phyloP scores from a whole-genome alignment of 2,113 vertebrate species.

The Chlamydotis undulata region DNA sequence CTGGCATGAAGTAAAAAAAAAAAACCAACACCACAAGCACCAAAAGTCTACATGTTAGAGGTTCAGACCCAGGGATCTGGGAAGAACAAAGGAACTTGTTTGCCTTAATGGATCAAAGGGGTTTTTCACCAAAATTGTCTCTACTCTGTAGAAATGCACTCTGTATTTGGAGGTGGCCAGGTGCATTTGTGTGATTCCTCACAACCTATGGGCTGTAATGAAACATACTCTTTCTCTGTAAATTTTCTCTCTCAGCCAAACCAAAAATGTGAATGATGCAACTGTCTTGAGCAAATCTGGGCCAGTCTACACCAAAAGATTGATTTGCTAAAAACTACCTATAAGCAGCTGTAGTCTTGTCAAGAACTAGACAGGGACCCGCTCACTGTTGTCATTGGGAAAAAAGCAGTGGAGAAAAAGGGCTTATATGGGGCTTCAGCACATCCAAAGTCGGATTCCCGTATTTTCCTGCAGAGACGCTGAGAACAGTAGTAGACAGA shows the following conservation, averaged over 20 bases:
- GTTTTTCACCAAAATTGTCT: neutral
- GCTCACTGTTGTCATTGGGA: neutral
- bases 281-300: neutral
- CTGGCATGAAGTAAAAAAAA: neutral
- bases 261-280: neutral
- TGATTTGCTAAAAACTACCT: neutral
- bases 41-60: neutral
- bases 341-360: neutral
- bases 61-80: neutral
- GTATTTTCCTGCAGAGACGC: neutral
- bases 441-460: neutral
- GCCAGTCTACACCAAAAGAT: neutral
- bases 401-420: neutral
- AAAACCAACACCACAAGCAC: neutral
- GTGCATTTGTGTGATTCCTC: neutral
- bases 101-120: neutral
- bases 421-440: neutral
- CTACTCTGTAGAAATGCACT: neutral
- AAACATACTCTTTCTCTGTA: neutral
- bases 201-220: neutral
- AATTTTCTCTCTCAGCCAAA: neutral
- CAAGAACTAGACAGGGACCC: neutral
- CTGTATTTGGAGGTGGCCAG: neutral
- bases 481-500: neutral
- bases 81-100: neutral